phyloP scores from a whole-genome alignment of 2,888 invertebrate genomes.

The Gandaritis pyraliata region DNA sequence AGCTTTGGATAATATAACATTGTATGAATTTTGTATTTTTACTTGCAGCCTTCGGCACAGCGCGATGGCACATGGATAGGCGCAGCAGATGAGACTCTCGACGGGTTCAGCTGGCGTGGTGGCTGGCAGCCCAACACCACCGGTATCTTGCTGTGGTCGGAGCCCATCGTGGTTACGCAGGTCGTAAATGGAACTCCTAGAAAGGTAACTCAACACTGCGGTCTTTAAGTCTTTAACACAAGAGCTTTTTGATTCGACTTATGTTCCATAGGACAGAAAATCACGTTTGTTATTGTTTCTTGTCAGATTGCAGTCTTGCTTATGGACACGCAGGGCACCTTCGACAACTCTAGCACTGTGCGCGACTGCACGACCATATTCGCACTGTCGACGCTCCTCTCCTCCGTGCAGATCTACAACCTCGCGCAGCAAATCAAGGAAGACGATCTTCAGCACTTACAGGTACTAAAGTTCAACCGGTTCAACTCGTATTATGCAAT shows the following conservation, averaged over 20 bases:
- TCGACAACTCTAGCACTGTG: constrained; percentile 96
- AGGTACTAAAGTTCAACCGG: constrained; percentile 63
- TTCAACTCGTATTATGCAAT: too few species aligned
- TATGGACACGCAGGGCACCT: constrained; percentile 93
- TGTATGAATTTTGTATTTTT: not conserved
- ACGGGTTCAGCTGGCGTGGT: constrained; percentile 95
- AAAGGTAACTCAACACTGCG: constrained; percentile 14
- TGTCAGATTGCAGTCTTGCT: constrained; percentile 39
- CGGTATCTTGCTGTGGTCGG: constrained; percentile 95
- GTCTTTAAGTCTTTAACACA: too few species aligned
- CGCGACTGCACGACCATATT: constrained; percentile 91
- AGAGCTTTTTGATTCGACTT: too few species aligned
- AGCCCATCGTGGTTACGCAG: constrained; percentile 89
- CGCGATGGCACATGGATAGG: constrained; percentile 89
- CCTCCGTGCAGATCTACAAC: constrained; percentile 93
- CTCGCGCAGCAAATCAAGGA: constrained; percentile 96
- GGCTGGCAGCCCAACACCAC: constrained; percentile 96
- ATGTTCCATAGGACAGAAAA: too few species aligned
- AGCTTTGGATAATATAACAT: too few species aligned
- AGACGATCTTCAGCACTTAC: constrained; percentile 96
- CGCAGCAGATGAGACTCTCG: constrained; percentile 87
- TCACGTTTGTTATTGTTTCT: not conserved
- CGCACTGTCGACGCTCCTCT: constrained; percentile 95
- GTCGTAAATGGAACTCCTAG: constrained; percentile 21
- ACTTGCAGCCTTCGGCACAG: constrained; percentile 30